Percentiles rank a stretch among this genome's conserved stretches.
Evolutionary conservation across 2,797 vertebrate genomes (phyloP).

Genomic region (Sebastes variabilis): DNA sequence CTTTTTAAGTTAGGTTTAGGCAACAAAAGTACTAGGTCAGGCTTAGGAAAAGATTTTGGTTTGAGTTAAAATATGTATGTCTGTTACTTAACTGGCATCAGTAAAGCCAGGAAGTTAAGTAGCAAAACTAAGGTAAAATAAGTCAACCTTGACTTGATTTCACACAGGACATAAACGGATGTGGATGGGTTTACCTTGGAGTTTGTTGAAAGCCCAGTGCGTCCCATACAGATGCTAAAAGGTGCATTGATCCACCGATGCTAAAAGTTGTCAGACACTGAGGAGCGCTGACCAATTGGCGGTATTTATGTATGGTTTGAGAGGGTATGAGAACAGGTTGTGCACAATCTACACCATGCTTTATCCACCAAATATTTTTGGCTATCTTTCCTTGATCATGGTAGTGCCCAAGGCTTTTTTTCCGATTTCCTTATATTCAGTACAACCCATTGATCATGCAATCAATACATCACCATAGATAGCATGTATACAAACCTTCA

Average conservation of each 20-base stretch:
- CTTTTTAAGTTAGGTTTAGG: too few species aligned
- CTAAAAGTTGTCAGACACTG: not conserved
- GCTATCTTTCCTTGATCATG: not conserved
- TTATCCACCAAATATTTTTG: not conserved
- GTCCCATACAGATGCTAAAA: not conserved
- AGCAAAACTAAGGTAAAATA: not conserved
- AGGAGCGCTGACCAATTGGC: not conserved
- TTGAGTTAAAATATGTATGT: not conserved
- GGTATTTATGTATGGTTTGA: not conserved
- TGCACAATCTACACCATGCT: not conserved
- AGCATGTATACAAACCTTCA: not conserved
- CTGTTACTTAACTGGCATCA: not conserved
- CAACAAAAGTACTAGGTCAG: too few species aligned
- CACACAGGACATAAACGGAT: fast-evolving
- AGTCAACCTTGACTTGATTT: too few species aligned
- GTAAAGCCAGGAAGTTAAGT: not conserved
- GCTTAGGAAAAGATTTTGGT: not conserved
- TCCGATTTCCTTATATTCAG: not conserved
- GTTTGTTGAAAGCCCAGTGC: not conserved
- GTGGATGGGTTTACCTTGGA: not conserved
- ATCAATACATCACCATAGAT: not conserved
- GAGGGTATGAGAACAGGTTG: not conserved
- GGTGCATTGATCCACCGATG: not conserved
- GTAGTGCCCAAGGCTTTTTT: not conserved
- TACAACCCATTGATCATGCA: not conserved